Percentiles rank a stretch among this genome's conserved stretches.
Evolutionary conservation across 2,113 vertebrate genomes (phyloP).

Genomic region (Triplophysa dalaica): DNA sequence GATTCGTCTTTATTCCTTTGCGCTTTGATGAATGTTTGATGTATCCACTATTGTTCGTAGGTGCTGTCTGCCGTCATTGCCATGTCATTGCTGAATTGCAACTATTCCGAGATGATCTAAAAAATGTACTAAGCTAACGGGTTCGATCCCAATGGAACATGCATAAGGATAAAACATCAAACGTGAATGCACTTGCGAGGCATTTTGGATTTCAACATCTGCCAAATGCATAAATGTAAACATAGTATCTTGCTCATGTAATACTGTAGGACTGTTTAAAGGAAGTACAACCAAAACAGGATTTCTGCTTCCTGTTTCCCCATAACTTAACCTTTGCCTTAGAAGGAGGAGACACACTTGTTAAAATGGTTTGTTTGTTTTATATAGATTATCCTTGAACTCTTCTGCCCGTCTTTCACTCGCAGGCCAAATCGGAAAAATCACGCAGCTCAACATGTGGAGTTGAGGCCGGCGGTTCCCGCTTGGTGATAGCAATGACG

Average conservation of each 20-base stretch:
- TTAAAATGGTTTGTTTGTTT: background rate
- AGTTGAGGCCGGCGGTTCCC: background rate
- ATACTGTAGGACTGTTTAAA: background rate
- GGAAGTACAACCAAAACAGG: background rate
- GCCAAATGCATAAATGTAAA: too few species aligned
- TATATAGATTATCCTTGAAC: background rate
- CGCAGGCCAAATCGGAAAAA: background rate
- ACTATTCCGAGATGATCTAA: background rate
- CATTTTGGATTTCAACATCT: too few species aligned
- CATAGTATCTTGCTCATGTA: background rate
- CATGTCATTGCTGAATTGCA: background rate
- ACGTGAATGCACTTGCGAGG: too few species aligned
- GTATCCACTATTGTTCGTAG: background rate
- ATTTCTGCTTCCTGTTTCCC: slow-evolving; percentile 10
- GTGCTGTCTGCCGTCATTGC: background rate
- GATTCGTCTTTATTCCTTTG: background rate
- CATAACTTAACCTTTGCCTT: background rate
- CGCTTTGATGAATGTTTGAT: slow-evolving; percentile 31
- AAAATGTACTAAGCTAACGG: too few species aligned
- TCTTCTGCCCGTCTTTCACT: background rate
- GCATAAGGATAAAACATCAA: too few species aligned
- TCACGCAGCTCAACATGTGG: background rate
- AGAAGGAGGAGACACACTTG: background rate
- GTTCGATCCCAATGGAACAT: too few species aligned
- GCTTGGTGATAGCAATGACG: background rate